phyloP scores from a whole-genome alignment of 2,113 vertebrate genomes.

The Dissostichus mawsoni region DNA sequence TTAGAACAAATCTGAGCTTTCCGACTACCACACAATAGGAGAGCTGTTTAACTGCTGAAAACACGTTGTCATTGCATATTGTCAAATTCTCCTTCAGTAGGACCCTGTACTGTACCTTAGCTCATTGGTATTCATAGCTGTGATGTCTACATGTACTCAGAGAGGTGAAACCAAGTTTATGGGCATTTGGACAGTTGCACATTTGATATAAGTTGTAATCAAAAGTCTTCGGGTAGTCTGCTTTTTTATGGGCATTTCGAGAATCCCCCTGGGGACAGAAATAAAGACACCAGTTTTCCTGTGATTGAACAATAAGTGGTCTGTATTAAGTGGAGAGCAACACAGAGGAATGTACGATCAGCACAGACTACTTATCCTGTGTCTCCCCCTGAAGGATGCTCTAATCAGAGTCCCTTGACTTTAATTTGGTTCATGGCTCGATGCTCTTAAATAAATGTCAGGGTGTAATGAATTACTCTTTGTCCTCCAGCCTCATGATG shows the following conservation, averaged over 20 bases:
- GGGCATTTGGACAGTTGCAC: not conserved
- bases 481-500: not conserved
- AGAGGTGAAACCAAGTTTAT: not conserved
- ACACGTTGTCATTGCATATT: not conserved
- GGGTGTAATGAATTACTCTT: not conserved
- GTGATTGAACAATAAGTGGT: constrained; percentile 6
- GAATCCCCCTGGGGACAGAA: not conserved
- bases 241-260: constrained; percentile 19
- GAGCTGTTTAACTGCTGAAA: not conserved
- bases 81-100: not conserved
- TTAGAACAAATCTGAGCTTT: not conserved
- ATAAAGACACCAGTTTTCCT: not conserved
- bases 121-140: constrained; percentile 12
- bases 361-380: not conserved
- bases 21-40: not conserved
- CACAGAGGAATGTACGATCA: constrained; percentile 12
- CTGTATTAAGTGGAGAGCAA: constrained; percentile 14
- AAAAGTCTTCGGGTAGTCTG: not conserved
- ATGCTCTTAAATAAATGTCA: constrained; percentile 4
- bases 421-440: not conserved
- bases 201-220: not conserved
- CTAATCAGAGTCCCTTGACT: constrained; percentile 17
- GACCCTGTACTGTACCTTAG: not conserved
- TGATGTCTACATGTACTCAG: not conserved
- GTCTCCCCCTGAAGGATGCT: not conserved